Evolutionary conservation across 2,113 vertebrate species (phyloP).

Genomic region (Mugil cephalus): DNA sequence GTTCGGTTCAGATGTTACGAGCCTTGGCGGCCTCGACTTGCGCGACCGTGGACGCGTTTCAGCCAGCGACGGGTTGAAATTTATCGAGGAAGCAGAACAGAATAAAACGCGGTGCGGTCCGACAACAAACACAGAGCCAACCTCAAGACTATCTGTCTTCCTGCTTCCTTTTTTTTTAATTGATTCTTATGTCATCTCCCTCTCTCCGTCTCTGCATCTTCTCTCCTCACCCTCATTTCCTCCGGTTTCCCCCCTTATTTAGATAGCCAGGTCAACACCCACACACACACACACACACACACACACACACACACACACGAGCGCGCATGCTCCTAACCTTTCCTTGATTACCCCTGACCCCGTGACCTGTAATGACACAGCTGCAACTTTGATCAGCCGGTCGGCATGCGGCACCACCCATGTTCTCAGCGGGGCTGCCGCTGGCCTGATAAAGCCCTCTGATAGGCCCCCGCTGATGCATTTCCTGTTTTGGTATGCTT

Average conservation of each 20-base stretch:
- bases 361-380: conserved; percentile 72
- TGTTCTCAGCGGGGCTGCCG: conserved; percentile 67
- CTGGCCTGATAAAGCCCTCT: conserved; percentile 76
- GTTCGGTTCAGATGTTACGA: not conserved
- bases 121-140: not conserved
- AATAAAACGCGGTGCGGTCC: not conserved
- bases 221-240: conserved; percentile 61
- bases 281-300: conserved; percentile 24
- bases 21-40: not conserved
- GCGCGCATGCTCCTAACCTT: conserved; percentile 43
- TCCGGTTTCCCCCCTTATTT: conserved; percentile 60
- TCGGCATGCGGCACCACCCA: conserved; percentile 75
- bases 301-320: not conserved
- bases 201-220: conserved; percentile 51
- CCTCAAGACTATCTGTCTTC: conserved; percentile 1
- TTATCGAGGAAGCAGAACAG: not conserved
- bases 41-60: not conserved
- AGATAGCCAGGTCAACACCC: conserved; percentile 57
- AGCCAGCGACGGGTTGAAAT: not conserved
- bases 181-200: not conserved
- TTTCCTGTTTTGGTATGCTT: conserved; percentile 84
- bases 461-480: conserved; percentile 80
- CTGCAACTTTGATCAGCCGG: conserved; percentile 80
- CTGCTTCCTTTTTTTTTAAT: conserved; percentile 21
- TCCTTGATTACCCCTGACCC: conserved; percentile 77